Percentiles rank a stretch among this genome's conserved stretches.
Evolutionary conservation across 2,888 invertebrate species (phyloP).

Genomic region (Drosophila rellima): DNA sequence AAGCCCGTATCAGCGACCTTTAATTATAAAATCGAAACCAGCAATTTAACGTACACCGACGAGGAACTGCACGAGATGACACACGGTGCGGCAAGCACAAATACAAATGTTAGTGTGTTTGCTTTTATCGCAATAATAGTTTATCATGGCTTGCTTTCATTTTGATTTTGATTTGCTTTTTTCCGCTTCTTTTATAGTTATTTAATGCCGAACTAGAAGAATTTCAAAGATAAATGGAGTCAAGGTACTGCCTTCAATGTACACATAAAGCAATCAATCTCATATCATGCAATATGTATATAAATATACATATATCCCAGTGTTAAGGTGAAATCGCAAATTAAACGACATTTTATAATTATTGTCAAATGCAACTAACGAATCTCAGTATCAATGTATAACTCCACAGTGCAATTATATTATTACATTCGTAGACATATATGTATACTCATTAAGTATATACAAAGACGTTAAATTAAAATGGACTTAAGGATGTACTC

Average conservation of each 20-base stretch:
- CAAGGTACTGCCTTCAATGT: conserved; percentile 15
- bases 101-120: conserved; percentile 75
- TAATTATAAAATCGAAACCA: conserved; percentile 75
- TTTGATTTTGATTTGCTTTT: conserved; percentile 59
- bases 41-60: conserved; percentile 56
- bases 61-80: conserved; percentile 81
- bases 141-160: conserved; percentile 37
- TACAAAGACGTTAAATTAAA: not conserved
- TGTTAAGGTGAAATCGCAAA: conserved; percentile 1
- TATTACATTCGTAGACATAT: conserved; percentile 1
- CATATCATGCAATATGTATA: conserved; percentile 11
- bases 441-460: conserved; percentile 9
- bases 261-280: conserved; percentile 29
- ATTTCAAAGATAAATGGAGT: conserved; percentile 53
- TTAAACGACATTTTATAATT: not conserved
- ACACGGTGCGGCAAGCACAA: conserved; percentile 64
- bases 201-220: conserved; percentile 74
- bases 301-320: not conserved
- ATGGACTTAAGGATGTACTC: not conserved
- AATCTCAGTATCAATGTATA: conserved; percentile 16
- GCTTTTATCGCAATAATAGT: conserved; percentile 54
- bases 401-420: conserved; percentile 5
- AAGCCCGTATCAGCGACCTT: conserved; percentile 95
- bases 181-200: conserved; percentile 66
- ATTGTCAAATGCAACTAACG: not conserved